Conservation (phyloP, 2,113 vertebrate genomes). For the Loxodonta africana region DNA sequence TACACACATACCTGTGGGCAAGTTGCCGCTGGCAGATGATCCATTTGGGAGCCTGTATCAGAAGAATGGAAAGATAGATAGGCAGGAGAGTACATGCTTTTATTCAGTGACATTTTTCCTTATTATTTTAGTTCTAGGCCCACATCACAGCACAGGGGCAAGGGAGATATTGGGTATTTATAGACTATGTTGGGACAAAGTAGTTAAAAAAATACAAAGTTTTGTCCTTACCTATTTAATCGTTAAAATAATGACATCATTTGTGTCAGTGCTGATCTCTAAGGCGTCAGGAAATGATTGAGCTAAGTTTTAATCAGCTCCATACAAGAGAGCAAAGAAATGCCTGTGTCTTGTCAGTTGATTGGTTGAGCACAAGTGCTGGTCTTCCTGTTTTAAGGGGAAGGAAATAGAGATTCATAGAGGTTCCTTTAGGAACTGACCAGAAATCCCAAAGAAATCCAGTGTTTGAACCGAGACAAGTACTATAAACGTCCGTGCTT, state of each 20-base stretch:
- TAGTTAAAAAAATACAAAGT: not conserved
- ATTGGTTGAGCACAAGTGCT: not conserved
- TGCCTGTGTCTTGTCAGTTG: not conserved
- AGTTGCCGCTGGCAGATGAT: not conserved
- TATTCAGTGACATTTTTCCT: not conserved
- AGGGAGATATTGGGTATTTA: not conserved
- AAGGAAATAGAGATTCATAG: not conserved
- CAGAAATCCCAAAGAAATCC: not conserved
- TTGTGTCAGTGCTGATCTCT: not conserved
- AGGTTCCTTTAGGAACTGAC: not conserved
- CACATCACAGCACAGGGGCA: not conserved
- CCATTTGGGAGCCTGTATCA: not conserved
- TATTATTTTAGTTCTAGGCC: not conserved
- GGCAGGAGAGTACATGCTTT: not conserved
- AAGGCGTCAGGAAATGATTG: not conserved
- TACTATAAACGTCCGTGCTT: not conserved
- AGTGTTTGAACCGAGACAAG: not conserved
- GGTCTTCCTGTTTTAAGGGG: not conserved
- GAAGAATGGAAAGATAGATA: not conserved
- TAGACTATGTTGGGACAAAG: not conserved
- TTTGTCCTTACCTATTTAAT: slow-evolving; percentile 32
- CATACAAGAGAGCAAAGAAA: not conserved
- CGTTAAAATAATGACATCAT: not conserved
- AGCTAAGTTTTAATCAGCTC: not conserved
- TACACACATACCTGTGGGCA: not conserved